Evolutionary conservation across 1,140 invertebrate genomes (phyloP), one percentile per base, ranked within the genome.

Genomic region (Belonocnema kinseyi): DNA sequence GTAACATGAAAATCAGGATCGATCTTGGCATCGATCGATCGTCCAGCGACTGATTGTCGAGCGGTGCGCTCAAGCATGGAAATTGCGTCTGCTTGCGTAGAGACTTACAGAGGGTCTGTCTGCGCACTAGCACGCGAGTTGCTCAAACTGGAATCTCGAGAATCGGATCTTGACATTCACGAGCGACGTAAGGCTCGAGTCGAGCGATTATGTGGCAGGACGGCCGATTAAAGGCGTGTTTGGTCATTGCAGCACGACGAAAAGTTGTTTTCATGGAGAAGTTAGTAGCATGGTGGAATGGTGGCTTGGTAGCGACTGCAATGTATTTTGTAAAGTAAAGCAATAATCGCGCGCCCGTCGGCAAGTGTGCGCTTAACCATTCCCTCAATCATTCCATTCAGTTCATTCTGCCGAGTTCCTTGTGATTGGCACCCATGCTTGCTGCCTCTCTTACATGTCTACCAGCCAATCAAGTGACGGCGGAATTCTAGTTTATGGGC

Each of bases 91-190:
- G 52, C 14, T 40, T 66, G 40, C 26, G 73, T 77, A 26, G 21
- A 26, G 21, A 26, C 21, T 26, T 26, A 73, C 73, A 77, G 77
- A 80, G 79, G 72, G 46, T 54, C 46, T 16, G 26, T 12, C 21
- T 16, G 26, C 16, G 17, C 14, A 13, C 21, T 50, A 40, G 53
- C 33, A 71, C 52, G n/a, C 40, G 52, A 51, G 50, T 21, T 56
- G 51, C 52, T 70, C 53, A 74, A 73, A 77, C 78, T 72, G 78
- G 76, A 80, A 77, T 80, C 73, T 76, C 61, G 70, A 13, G 76
- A 77, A 80, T 80, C 78, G 21, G 72, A 26, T 77, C 78, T 70
- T 80, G 78, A 80, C 78, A 80, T 80, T 80, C 78, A 77, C 76
- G 46, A 21, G 52, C 61, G 66, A 77, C 53, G 75, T 76, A 73